These are phyloP conservation scores for Bettongia penicillata DNA, from an alignment of 2,113 vertebrate genomes.

Conservation along the genomic window DNA sequence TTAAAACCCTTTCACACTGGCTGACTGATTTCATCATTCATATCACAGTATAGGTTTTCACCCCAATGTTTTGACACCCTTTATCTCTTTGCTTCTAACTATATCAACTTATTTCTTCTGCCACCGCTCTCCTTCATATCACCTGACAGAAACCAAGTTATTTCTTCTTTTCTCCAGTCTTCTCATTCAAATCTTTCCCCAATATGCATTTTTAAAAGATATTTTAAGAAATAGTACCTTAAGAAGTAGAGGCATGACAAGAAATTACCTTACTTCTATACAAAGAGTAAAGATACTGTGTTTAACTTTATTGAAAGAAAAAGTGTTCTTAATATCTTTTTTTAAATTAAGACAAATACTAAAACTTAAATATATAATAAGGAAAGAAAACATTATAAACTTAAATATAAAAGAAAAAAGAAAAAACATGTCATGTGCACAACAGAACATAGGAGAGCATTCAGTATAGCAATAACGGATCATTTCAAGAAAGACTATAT, in stretches of 20 bases:
- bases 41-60: neutral
- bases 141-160: neutral
- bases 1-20: neutral
- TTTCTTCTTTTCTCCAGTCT: neutral
- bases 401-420: too few relatives aligned
- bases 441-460: too few relatives aligned
- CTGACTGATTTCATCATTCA: slow-evolving; percentile 4
- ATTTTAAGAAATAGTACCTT: neutral
- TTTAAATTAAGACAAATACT: too few relatives aligned
- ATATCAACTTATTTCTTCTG: neutral
- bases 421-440: too few relatives aligned
- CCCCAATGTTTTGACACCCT: neutral
- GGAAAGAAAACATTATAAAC: too few relatives aligned
- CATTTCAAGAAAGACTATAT: too few relatives aligned
- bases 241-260: neutral
- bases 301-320: neutral
- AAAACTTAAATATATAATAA: too few relatives aligned
- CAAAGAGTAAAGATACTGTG: neutral
- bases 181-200: neutral
- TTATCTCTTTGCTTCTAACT: neutral
- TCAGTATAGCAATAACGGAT: too few relatives aligned
- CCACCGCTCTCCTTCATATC: neutral
- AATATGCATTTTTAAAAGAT: neutral
- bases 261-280: neutral
- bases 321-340: neutral